Evolutionary conservation across 2,888 invertebrate species (phyloP).

Genomic region (Anthophora plumipes): DNA sequence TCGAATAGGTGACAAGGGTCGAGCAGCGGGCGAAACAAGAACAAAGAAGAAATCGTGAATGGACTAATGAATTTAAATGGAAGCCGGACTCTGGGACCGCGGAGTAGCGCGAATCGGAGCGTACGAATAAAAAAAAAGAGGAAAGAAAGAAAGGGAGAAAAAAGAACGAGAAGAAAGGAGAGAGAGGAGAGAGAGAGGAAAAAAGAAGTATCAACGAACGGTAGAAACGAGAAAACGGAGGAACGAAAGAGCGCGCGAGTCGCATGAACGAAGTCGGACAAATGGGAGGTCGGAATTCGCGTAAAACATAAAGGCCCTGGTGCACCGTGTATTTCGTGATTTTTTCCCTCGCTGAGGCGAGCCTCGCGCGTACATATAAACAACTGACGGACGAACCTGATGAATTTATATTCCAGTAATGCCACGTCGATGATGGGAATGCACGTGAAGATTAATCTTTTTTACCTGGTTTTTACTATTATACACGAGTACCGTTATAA

Average conservation of each 20-base stretch:
- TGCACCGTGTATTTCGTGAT: conserved; percentile 6
- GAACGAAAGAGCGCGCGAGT: conserved; percentile 24
- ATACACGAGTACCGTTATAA: too few species aligned
- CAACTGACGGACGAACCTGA: conserved; percentile 10
- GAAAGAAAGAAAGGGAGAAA: conserved; percentile 1
- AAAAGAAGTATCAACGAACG: conserved; percentile 33
- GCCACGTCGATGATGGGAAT: conserved; percentile 3
- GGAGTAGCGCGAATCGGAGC: conserved; percentile 50
- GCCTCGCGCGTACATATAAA: conserved; percentile 11
- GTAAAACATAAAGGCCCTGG: conserved; percentile 17
- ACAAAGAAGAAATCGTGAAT: conserved; percentile 55
- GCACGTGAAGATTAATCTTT: too few species aligned
- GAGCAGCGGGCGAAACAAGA: conserved; percentile 38
- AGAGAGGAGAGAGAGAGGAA: not conserved
- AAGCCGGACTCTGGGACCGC: conserved; percentile 21
- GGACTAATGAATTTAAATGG: conserved; percentile 63
- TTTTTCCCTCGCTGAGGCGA: conserved; percentile 7
- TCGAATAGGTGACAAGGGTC: conserved; percentile 51
- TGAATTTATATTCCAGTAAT: conserved; percentile 40
- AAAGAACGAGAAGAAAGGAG: not conserved
- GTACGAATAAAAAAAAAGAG: conserved; percentile 4
- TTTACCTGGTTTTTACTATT: too few species aligned
- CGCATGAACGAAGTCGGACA: conserved; percentile 45
- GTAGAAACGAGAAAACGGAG: conserved; percentile 1
- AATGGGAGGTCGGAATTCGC: conserved; percentile 28